A percentile compares a stretch with the other conserved stretches of the same genome.
phyloP scores from a whole-genome alignment of 30 jellyfish, hydroid and myxozoan species.

The Nemopilema nomurai region DNA sequence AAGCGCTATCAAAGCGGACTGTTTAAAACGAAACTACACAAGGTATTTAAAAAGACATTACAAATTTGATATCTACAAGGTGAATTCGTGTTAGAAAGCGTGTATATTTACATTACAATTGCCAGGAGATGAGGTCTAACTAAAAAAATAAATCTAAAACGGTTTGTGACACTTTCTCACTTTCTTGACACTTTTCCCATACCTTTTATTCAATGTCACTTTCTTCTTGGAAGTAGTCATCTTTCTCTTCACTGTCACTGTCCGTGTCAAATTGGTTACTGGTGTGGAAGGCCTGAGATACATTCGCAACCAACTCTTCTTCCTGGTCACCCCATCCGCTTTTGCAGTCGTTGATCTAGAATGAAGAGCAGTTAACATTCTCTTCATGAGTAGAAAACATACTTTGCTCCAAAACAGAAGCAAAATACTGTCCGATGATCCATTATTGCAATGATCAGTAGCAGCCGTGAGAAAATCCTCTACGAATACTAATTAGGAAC shows the following conservation, averaged over 20 bases:
- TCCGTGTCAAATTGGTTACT: background rate
- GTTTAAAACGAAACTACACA: too few relatives aligned
- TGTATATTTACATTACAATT: too few relatives aligned
- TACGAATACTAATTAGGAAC: too few relatives aligned
- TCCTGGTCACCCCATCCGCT: background rate
- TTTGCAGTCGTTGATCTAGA: background rate
- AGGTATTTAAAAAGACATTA: too few relatives aligned
- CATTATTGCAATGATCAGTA: background rate
- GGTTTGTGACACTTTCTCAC: too few relatives aligned
- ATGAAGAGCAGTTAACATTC: background rate
- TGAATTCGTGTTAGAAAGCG: too few relatives aligned
- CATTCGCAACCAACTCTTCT: background rate
- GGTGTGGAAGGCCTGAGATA: background rate
- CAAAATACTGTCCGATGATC: background rate
- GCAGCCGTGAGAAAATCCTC: too few relatives aligned
- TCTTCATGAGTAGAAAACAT: background rate
- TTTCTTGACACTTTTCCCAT: too few relatives aligned
- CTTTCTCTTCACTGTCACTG: background rate
- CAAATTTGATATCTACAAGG: too few relatives aligned
- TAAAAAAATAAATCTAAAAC: too few relatives aligned
- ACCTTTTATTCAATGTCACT: background rate
- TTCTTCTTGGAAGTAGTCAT: constrained; percentile 23
- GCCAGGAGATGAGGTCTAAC: too few relatives aligned
- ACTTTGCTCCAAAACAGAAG: background rate
- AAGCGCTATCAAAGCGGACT: too few relatives aligned